Conservation (phyloP, 2,888 invertebrate genomes). For the Ctena decussata region DNA sequence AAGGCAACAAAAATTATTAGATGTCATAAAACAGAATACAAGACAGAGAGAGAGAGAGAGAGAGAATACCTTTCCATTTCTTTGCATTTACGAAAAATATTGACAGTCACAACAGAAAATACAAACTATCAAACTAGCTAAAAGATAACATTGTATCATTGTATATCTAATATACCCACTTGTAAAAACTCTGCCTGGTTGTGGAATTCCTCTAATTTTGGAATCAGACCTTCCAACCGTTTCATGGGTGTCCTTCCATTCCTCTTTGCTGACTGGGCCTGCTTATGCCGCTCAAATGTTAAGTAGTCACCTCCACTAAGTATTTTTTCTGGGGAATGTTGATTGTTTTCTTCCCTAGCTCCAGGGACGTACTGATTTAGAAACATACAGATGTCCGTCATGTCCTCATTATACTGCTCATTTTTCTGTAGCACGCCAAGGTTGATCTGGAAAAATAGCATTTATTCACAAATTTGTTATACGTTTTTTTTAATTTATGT, state of each 20-base stretch:
- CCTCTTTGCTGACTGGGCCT: conserved; percentile 25
- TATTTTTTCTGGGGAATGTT: conserved; percentile 19
- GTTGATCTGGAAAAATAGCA: conserved; percentile 8
- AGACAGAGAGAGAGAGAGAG: neutral
- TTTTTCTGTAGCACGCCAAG: conserved; percentile 43
- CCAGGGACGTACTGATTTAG: conserved; percentile 42
- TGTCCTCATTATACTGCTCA: conserved; percentile 41
- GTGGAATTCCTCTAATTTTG: conserved; percentile 52
- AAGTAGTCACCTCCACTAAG: conserved; percentile 39
- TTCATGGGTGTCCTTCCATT: conserved; percentile 39
- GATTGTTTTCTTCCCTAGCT: neutral
- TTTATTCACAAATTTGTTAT: too few species aligned
- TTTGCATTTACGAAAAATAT: neutral
- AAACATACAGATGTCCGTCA: conserved; percentile 40
- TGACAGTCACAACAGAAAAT: neutral
- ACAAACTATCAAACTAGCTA: neutral
- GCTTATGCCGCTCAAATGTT: conserved; percentile 35
- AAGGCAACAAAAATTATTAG: neutral
- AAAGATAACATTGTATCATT: neutral
- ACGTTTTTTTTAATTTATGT: too few species aligned
- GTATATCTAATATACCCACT: neutral
- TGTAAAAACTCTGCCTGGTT: conserved; percentile 43
- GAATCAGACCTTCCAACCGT: conserved; percentile 37
- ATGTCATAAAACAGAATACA: neutral
- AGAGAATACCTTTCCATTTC: too few species aligned